These are phyloP conservation scores for Fundulus diaphanus DNA, from an alignment of 2,797 vertebrate genomes.

Conservation along the genomic window DNA sequence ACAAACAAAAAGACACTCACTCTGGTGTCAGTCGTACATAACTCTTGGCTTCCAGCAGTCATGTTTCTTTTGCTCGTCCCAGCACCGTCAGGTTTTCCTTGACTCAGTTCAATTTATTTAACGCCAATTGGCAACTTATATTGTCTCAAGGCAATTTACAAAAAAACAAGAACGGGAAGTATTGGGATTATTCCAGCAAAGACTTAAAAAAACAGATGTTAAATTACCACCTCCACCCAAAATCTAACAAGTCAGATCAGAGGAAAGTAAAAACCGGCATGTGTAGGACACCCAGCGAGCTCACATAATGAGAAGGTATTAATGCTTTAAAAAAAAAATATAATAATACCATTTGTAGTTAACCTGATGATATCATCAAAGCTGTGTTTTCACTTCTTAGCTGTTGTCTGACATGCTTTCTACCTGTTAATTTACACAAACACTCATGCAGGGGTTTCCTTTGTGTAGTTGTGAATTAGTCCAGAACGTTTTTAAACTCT, in stretches of 20 bases:
- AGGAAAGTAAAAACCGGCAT: too few relatives aligned
- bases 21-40: background rate
- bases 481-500: background rate
- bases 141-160: background rate
- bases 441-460: conserved; percentile 7
- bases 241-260: background rate
- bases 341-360: too few relatives aligned
- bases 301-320: background rate
- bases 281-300: background rate
- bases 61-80: background rate
- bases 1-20: background rate
- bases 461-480: background rate
- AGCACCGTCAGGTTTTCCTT: background rate
- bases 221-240: background rate
- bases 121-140: background rate
- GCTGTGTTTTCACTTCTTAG: background rate
- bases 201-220: background rate
- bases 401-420: background rate
- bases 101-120: background rate
- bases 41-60: background rate
- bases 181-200: background rate
- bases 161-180: background rate
- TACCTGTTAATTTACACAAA: background rate
- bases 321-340: too few relatives aligned
- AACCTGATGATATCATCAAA: background rate